Evolutionary conservation across 2,888 invertebrate genomes (phyloP), one percentile per base, ranked within the genome.

Genomic region (Abrostola triplasia): DNA sequence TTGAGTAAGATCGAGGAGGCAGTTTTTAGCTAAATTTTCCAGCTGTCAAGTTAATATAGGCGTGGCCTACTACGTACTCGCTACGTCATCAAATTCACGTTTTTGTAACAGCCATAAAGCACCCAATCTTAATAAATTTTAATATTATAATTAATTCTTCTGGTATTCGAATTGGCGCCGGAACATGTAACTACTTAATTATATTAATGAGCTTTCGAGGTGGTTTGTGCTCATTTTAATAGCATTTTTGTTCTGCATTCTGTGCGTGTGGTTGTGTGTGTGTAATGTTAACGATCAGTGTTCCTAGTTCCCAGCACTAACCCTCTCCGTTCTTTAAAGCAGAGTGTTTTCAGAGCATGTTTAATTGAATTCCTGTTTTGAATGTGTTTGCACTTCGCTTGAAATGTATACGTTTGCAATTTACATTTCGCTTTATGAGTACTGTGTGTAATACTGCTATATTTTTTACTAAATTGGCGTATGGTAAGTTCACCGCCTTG

Each of bases 171-270:
- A 70, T 73, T 74, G 67, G 66, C 67, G 61, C 42, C 51, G 58
- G 73, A 82, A 77, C 71, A 77, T 67, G 77, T 76, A 69, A 71
- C 75, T 74, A 76, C 73, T 76, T 86, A 85, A 88, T 88, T 86
- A 83, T 77, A 77, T 77, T 82, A 84, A 85, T 84, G 83, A 84
- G 79, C 73, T 77, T 69, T 64, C 67, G 73, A 76, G 80, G 76
- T 69, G 70, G 70, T 73, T 57, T 70, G 80, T 61, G 79, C 70
- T 77, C 64, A 77, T 83, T 70, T 83, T 78, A 73, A 70, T 67
- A 73, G 64, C 73, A 69, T 77, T 76, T 81, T 82, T 81, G 73
- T 73, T 78, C 70, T 62, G 62, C 71, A 65, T 72, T 65, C 64
- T 73, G 64, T 66, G 55, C 62, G 64, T 70, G 67, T 65, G 59